Evolutionary conservation across 92 coral and sea anemone species (phyloP).

Genomic region (Parazoanthus darwini): DNA sequence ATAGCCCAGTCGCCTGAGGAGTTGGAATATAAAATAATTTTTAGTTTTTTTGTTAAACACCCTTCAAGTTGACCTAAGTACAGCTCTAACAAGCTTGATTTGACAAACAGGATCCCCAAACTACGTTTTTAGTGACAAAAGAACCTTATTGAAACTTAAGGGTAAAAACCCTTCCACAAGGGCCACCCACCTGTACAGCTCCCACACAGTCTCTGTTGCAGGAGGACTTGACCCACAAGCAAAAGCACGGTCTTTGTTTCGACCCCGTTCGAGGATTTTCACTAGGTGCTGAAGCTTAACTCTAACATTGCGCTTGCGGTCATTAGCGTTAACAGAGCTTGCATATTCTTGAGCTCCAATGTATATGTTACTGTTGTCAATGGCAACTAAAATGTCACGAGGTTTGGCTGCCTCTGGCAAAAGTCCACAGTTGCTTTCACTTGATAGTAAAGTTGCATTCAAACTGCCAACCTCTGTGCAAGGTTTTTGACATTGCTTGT

Average conservation of each 20-base stretch:
- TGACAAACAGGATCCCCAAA: too few species aligned
- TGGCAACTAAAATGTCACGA: constrained; percentile 68
- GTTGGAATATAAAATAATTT: too few species aligned
- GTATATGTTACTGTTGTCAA: constrained; percentile 96
- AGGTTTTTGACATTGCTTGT: neutral
- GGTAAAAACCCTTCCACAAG: too few species aligned
- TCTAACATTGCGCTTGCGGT: constrained; percentile 87
- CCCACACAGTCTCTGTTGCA: constrained; percentile 96
- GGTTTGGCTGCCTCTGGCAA: constrained; percentile 11
- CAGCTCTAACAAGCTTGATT: too few species aligned
- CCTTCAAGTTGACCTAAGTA: too few species aligned
- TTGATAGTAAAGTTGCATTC: neutral
- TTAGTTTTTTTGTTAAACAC: too few species aligned
- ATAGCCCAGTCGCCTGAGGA: constrained; percentile 89
- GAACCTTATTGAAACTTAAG: too few species aligned
- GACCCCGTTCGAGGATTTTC: constrained; percentile 79
- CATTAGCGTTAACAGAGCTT: constrained; percentile 69
- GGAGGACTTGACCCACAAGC: constrained; percentile 99
- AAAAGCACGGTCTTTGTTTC: constrained; percentile 75
- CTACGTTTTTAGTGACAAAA: too few species aligned
- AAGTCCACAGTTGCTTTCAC: neutral
- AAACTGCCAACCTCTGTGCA: neutral
- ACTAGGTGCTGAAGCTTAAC: constrained; percentile 93
- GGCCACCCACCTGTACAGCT: constrained; percentile 78
- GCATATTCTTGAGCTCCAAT: constrained; percentile 99